Evolutionary conservation across 2,888 invertebrate genomes (phyloP), one percentile per base, ranked within the genome.

Genomic region (Dryocosmus kuriphilus): DNA sequence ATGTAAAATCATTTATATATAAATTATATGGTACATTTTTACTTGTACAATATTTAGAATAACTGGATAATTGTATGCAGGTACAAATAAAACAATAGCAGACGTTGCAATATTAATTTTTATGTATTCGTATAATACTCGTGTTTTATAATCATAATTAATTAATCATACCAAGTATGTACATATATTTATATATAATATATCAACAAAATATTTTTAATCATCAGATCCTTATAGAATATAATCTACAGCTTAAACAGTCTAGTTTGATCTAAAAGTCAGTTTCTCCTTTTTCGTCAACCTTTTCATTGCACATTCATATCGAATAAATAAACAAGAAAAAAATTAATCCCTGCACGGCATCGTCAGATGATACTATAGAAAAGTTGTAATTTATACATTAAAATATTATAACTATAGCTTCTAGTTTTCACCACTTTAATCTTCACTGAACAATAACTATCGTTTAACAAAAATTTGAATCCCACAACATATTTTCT

Each of bases 171-270:
- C 65, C 51, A 51, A n/a, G 71, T 71, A 71, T 71, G 46, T 71
- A 71, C 51, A 71, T 67, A 41, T 67, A 67, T 67, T 67, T 67
- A 67, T 67, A 67, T 67, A 67, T 67, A 67, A 71, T 51, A n/a
- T 71, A 71, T 71, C 51, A 71, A 71, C 71, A 71, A 71, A 71
- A 51, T 71, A 71, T 9, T 71, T 71, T 30, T n/a, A 71, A 71
- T 51, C 71, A 46, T 35, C 51, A 51, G 27, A 71, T 71, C 46
- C 46, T 30, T 71, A 46, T 71, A 30, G 30, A 71, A 71, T 71
- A 51, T 71, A 30, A 71, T 71, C 71, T 71, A 71, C 71, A 71
- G 51, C 51, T 71, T 51, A 71, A 71, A 71, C 71, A 71, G 67
- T 67, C 67, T 46, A 67, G 46, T 71, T 71, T 51, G 71, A 71